Evolutionary conservation across 2,888 invertebrate species (phyloP).

Genomic region (Crossocerus cetratus): DNA sequence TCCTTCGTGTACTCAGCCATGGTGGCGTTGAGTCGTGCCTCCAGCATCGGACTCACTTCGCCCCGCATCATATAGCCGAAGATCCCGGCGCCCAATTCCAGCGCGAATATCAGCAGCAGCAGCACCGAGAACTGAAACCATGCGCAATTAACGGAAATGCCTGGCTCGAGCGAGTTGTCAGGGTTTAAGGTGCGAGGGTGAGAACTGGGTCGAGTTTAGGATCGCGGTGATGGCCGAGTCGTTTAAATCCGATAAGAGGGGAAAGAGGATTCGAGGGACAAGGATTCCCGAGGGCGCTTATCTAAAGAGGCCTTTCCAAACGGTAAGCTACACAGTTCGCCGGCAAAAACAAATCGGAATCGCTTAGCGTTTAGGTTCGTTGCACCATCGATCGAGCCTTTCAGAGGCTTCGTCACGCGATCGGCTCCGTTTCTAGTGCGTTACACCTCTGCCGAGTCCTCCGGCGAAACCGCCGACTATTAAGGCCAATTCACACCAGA

Average conservation of each 20-base stretch:
- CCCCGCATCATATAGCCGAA: slow-evolving; percentile 88
- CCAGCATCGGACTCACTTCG: slow-evolving; percentile 84
- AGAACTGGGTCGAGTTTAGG: too few species aligned
- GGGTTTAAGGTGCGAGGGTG: too few species aligned
- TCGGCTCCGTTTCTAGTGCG: background rate
- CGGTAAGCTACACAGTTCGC: background rate
- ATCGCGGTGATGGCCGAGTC: too few species aligned
- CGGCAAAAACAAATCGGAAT: slow-evolving; percentile 8
- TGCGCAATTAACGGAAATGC: too few species aligned
- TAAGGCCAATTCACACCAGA: too few species aligned
- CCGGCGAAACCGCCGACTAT: too few species aligned
- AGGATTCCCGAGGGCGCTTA: background rate
- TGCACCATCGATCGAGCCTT: background rate
- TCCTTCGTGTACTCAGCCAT: slow-evolving; percentile 84
- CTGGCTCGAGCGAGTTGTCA: too few species aligned
- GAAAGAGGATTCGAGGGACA: too few species aligned
- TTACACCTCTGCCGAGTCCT: too few species aligned
- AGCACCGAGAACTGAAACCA: slow-evolving; percentile 90
- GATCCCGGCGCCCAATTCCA: slow-evolving; percentile 91
- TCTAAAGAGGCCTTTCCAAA: background rate
- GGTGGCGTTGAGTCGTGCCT: slow-evolving; percentile 84
- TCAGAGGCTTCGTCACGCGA: slow-evolving; percentile 1
- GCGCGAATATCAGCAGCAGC: slow-evolving; percentile 87
- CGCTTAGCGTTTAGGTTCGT: background rate
- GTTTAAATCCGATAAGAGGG: too few species aligned